Percentiles rank a stretch among this genome's conserved stretches.
These are phyloP conservation scores for Tupiocoris notatus DNA, from an alignment of 2,888 invertebrate genomes.

Conservation along the genomic window DNA sequence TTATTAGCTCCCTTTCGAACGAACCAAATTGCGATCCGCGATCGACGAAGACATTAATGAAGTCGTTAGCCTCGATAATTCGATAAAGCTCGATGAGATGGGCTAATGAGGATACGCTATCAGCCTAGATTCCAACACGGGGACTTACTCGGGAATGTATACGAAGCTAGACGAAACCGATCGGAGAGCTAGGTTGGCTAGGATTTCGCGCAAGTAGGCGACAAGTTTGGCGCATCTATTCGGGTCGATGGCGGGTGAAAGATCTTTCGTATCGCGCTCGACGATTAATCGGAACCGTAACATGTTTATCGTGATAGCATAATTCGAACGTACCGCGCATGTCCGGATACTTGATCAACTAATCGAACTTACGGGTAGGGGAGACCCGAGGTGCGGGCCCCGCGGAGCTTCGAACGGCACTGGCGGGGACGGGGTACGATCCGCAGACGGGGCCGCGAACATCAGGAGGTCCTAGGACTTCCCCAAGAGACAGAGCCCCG, in stretches of 20 bases:
- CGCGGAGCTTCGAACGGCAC: not conserved
- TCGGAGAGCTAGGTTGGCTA: conserved; percentile 6
- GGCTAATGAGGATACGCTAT: not conserved
- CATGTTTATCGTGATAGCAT: no score
- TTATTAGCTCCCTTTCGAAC: no score
- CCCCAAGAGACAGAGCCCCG: not conserved
- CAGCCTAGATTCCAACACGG: not conserved
- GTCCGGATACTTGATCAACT: not conserved
- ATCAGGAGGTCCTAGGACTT: not conserved
- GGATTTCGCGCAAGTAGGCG: not conserved
- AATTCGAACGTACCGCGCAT: not conserved
- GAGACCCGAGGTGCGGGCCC: not conserved
- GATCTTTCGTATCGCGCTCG: conserved; percentile 5
- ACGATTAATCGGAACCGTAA: conserved; percentile 15
- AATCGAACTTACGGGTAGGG: not conserved
- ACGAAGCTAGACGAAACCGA: conserved; percentile 11
- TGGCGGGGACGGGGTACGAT: not conserved
- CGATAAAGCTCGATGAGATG: not conserved
- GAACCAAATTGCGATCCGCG: no score
- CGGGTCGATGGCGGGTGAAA: not conserved
- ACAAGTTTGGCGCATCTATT: conserved; percentile 10
- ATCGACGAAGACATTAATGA: no score
- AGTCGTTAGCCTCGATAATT: not conserved
- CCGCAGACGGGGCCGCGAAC: not conserved
- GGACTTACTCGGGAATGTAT: conserved; percentile 33